Evolutionary conservation across 1,140 invertebrate genomes (phyloP).

Genomic region (Zaprionus africanus): DNA sequence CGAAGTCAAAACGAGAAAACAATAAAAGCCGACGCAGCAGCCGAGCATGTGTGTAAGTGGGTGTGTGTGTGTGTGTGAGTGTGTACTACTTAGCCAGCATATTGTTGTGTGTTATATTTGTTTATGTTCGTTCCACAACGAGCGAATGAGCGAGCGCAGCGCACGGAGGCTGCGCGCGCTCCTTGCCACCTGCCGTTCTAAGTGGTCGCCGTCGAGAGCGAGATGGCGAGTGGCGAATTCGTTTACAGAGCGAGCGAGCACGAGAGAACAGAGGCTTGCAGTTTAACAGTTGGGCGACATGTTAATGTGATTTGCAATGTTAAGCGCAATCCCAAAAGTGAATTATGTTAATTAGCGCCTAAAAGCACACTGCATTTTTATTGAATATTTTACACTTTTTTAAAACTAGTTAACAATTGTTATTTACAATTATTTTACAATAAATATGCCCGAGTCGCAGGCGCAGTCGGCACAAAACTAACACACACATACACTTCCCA

Average conservation of each 20-base stretch:
- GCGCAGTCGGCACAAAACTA: slow-evolving; percentile 16
- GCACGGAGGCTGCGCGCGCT: slow-evolving; percentile 67
- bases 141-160: slow-evolving; percentile 51
- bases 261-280: slow-evolving; percentile 7
- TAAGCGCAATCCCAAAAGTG: background rate
- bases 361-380: slow-evolving; percentile 11
- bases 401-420: background rate
- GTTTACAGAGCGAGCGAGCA: slow-evolving; percentile 13
- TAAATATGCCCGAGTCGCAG: slow-evolving; percentile 35
- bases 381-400: background rate
- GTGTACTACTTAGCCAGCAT: slow-evolving; percentile 29
- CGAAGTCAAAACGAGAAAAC: slow-evolving; percentile 83
- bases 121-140: slow-evolving; percentile 40
- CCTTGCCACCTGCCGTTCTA: slow-evolving; percentile 49
- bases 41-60: slow-evolving; percentile 13
- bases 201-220: slow-evolving; percentile 45
- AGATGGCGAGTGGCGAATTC: slow-evolving; percentile 39
- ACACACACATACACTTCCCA: slow-evolving; percentile 11
- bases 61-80: slow-evolving; percentile 15
- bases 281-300: background rate
- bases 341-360: slow-evolving; percentile 27
- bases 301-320: slow-evolving; percentile 24
- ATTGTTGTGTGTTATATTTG: slow-evolving; percentile 50
- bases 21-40: slow-evolving; percentile 67
- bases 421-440: background rate